These are phyloP conservation scores for Hyposmocoma kahamanoa DNA, from an alignment of 1,140 invertebrate genomes.

Conservation along the genomic window DNA sequence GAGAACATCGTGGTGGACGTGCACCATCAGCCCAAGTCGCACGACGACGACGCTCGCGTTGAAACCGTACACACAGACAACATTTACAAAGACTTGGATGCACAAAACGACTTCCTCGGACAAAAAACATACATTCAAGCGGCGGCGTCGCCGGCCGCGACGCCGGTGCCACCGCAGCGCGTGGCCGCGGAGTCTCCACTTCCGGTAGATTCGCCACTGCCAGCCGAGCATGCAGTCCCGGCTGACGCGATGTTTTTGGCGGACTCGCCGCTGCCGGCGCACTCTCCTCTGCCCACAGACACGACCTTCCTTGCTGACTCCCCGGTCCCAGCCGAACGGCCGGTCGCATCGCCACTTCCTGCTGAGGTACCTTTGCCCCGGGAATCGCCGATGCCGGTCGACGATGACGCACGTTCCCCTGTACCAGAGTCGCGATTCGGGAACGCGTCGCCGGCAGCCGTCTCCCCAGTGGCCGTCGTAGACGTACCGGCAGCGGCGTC, in stretches of 20 bases:
- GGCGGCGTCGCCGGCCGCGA: conserved; percentile 19
- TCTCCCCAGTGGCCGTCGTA: not conserved
- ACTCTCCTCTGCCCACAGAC: conserved; percentile 11
- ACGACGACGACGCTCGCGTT: conserved; percentile 12
- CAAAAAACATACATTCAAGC: conserved; percentile 1
- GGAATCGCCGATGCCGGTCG: conserved; percentile 24
- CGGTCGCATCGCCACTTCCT: conserved; percentile 8
- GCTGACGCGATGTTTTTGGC: conserved; percentile 4
- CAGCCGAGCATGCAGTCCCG: conserved; percentile 10
- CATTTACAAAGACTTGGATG: not conserved
- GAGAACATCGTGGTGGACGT: conserved; percentile 39
- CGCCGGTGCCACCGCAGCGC: conserved; percentile 9
- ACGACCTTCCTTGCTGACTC: conserved; percentile 11
- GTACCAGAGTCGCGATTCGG: not conserved
- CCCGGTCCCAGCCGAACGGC: conserved; percentile 7
- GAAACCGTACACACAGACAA: not conserved
- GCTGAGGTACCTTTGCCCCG: conserved; percentile 20
- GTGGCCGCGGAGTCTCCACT: conserved; percentile 10
- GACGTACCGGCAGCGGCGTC: conserved; percentile 1
- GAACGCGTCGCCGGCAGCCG: not conserved
- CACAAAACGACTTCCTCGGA: not conserved
- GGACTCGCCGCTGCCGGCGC: conserved; percentile 11
- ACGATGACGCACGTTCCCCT: not conserved
- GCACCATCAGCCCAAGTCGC: conserved; percentile 29
- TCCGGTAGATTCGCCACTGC: conserved; percentile 13